These are phyloP conservation scores for Scortum barcoo DNA, from an alignment of 2,113 vertebrate species.

Conservation along the genomic window DNA sequence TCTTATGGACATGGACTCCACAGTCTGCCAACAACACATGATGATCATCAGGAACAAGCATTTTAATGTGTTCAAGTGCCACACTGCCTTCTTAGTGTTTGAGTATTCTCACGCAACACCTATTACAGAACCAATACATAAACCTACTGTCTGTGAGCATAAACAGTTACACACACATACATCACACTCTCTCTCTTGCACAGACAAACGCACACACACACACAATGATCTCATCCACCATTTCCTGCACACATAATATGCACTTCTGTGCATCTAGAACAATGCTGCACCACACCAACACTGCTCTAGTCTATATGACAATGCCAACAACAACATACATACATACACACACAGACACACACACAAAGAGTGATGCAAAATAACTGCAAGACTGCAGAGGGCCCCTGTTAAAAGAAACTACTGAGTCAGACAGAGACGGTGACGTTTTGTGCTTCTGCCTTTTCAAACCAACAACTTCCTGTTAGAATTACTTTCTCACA, in stretches of 20 bases:
- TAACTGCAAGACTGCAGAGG: background rate
- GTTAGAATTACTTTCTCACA: background rate
- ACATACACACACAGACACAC: background rate
- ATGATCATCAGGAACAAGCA: background rate
- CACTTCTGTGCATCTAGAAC: no score
- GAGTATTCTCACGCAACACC: background rate
- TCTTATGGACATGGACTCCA: constrained; percentile 88
- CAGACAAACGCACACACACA: no score
- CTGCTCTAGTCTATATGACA: no score
- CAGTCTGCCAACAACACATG: constrained; percentile 82
- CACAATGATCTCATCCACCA: no score
- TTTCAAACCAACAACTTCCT: background rate
- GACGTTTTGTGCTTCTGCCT: background rate
- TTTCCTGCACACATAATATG: no score
- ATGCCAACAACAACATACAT: background rate
- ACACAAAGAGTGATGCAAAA: no score
- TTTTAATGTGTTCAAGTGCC: no score
- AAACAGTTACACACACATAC: no score
- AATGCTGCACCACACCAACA: no score
- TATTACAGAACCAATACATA: background rate
- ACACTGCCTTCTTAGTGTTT: background rate
- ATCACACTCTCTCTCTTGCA: no score
- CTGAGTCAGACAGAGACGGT: background rate
- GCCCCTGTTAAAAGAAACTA: background rate
- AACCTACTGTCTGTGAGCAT: no score